These are phyloP conservation scores for Nipponacmea schrenckii DNA, from an alignment of 2,888 invertebrate genomes.

Conservation along the genomic window DNA sequence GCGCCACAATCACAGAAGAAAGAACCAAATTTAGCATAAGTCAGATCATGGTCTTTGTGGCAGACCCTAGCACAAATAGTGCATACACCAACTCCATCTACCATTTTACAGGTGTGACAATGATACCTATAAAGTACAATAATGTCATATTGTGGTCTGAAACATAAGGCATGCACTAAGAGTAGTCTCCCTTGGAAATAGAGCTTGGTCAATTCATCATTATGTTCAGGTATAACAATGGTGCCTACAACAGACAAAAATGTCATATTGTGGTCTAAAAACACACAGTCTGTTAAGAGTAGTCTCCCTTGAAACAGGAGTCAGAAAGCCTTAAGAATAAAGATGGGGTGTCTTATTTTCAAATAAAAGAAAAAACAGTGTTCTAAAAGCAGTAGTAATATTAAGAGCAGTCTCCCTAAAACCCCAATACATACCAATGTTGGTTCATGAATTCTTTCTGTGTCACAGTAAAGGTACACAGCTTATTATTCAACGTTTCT, in stretches of 20 bases:
- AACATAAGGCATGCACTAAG: too few species aligned
- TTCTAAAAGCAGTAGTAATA: too few species aligned
- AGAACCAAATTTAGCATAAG: conserved; percentile 97
- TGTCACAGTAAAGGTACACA: conserved; percentile 96
- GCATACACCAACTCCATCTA: conserved; percentile 97
- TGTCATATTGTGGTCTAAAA: too few species aligned
- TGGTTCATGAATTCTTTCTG: conserved; percentile 98
- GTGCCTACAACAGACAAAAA: too few species aligned
- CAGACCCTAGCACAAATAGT: conserved; percentile 97
- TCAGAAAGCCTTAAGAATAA: too few species aligned
- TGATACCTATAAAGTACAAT: conserved; percentile 80
- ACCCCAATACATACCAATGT: conserved; percentile 68
- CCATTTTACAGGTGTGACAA: conserved; percentile 98
- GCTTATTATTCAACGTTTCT: conserved; percentile 83
- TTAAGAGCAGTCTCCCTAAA: too few species aligned
- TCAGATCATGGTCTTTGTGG: conserved; percentile 93
- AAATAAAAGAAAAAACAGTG: too few species aligned
- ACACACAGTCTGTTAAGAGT: too few species aligned
- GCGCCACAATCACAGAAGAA: conserved; percentile 99
- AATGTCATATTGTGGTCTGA: too few species aligned
- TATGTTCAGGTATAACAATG: background rate
- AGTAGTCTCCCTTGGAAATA: too few species aligned
- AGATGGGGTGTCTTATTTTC: too few species aligned
- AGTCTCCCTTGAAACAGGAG: too few species aligned
- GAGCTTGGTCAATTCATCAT: background rate